Conservation (phyloP, 2,797 vertebrate genomes). For the Eulemur rubriventer region DNA sequence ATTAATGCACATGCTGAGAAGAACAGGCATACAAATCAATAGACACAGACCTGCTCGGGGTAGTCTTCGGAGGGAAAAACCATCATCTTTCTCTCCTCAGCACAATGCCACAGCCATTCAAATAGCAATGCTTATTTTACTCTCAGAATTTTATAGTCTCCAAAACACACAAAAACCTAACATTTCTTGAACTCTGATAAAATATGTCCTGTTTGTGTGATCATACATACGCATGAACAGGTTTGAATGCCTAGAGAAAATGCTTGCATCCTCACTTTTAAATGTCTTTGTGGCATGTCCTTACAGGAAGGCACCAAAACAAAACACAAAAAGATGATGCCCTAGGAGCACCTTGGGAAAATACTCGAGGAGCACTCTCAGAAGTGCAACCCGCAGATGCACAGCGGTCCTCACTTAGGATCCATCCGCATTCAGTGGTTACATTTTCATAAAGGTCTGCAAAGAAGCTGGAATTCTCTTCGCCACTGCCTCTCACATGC, state of each 20-base stretch:
- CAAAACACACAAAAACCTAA: neutral
- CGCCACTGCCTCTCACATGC: fast-evolving
- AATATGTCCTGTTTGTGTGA: fast-evolving
- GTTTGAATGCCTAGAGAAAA: neutral
- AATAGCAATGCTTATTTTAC: neutral
- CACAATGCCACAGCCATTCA: neutral
- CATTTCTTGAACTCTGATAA: neutral
- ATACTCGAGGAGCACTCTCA: fast-evolving
- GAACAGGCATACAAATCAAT: neutral
- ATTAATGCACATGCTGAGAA: neutral
- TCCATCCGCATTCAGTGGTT: neutral
- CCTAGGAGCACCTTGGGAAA: fast-evolving
- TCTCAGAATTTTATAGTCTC: neutral
- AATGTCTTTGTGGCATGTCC: neutral
- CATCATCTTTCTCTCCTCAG: neutral
- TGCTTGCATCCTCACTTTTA: neutral
- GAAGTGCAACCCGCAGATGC: fast-evolving
- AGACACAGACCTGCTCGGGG: neutral
- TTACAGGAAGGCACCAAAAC: neutral
- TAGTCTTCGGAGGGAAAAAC: neutral
- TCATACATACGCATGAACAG: fast-evolving
- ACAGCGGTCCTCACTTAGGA: fast-evolving
- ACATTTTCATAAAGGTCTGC: neutral
- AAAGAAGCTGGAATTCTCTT: neutral
- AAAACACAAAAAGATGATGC: neutral